Conservation (phyloP, 2,888 invertebrate genomes). For the Nymphalis c-album region DNA sequence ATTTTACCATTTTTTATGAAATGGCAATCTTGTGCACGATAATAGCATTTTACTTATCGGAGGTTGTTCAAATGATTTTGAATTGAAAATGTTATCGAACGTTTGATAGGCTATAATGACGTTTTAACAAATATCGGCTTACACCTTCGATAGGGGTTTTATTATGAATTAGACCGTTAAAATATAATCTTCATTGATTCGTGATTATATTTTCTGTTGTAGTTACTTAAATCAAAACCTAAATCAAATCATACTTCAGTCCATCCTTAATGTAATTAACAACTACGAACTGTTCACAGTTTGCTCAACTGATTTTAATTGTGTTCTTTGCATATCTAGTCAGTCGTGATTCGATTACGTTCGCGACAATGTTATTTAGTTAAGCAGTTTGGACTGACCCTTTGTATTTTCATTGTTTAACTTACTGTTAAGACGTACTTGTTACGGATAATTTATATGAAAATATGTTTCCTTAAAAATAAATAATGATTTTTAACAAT, state of each 20-base stretch:
- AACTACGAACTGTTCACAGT: slow-evolving; percentile 12
- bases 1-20: too few species aligned
- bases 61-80: too few species aligned
- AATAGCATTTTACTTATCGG: too few species aligned
- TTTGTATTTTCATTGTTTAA: slow-evolving; percentile 32
- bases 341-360: slow-evolving; percentile 37
- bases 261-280: neutral
- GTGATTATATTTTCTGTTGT: neutral
- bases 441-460: slow-evolving; percentile 10
- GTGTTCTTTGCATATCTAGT: slow-evolving; percentile 32
- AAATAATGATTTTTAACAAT: too few species aligned
- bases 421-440: slow-evolving; percentile 12
- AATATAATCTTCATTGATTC: neutral
- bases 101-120: too few species aligned
- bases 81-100: too few species aligned
- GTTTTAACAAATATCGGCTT: too few species aligned
- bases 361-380: slow-evolving; percentile 38
- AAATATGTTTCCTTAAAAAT: too few species aligned
- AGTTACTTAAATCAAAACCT: neutral
- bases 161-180: too few species aligned
- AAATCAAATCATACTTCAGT: neutral
- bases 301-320: slow-evolving; percentile 30
- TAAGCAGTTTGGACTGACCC: slow-evolving; percentile 39
- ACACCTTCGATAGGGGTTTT: too few species aligned
- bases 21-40: too few species aligned